phyloP scores from a whole-genome alignment of 2,797 vertebrate genomes.

The Sebastes taczanowskii region DNA sequence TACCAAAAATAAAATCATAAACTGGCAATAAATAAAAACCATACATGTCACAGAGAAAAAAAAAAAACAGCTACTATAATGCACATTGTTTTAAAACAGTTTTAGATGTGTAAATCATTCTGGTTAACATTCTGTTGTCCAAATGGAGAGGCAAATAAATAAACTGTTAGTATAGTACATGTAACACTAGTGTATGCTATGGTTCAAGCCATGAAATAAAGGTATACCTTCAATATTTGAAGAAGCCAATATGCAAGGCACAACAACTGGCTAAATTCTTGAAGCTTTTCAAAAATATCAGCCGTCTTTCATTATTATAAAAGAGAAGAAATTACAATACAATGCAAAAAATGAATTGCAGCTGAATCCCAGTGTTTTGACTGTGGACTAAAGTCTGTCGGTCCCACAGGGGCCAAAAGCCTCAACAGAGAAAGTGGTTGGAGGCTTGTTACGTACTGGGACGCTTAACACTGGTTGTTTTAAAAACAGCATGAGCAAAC shows the following conservation, averaged over 20 bases:
- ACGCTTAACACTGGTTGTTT: background rate
- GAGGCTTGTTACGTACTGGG: background rate
- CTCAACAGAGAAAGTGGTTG: background rate
- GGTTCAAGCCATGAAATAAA: conserved; percentile 48
- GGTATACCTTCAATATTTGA: conserved; percentile 47
- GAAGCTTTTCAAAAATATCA: conserved; percentile 37
- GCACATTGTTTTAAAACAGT: conserved; percentile 15
- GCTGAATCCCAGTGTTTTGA: conserved; percentile 45
- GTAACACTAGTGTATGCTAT: conserved; percentile 30
- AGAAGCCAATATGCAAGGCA: conserved; percentile 72
- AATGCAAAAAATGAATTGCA: conserved; percentile 15
- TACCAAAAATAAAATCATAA: conserved; percentile 52
- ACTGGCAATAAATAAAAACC: conserved; percentile 56
- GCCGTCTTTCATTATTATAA: conserved; percentile 17
- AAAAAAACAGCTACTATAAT: conserved; percentile 25
- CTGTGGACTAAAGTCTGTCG: background rate
- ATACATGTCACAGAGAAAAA: conserved; percentile 37
- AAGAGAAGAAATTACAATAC: conserved; percentile 35
- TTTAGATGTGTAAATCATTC: conserved; percentile 24
- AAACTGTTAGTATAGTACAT: conserved; percentile 43
- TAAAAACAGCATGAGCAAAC: background rate
- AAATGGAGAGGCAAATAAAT: conserved; percentile 61
- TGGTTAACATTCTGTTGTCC: conserved; percentile 58
- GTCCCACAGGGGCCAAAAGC: conserved; percentile 12
- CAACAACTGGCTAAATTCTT: conserved; percentile 50